Conservation (phyloP, 2,888 invertebrate genomes). For the Portevinia maculata region DNA sequence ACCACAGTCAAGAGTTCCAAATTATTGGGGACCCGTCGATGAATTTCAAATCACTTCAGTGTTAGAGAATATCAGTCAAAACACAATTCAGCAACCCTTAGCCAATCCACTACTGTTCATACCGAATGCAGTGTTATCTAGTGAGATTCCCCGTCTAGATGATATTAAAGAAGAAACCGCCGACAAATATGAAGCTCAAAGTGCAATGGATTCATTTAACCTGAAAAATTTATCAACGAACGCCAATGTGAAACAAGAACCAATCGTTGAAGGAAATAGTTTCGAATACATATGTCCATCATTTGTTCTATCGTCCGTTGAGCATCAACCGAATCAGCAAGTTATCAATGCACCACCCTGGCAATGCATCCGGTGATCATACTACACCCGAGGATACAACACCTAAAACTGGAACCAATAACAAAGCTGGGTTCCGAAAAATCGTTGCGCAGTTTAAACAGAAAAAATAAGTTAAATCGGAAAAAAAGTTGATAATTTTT, state of each 20-base stretch:
- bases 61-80: background rate
- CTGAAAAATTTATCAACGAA: conserved; percentile 9
- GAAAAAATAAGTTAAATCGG: too few species aligned
- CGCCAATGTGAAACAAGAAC: conserved; percentile 22
- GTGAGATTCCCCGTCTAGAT: background rate
- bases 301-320: conserved; percentile 6
- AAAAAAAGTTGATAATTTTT: too few species aligned
- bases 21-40: conserved; percentile 59
- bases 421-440: background rate
- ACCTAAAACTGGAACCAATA: background rate
- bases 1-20: conserved; percentile 20
- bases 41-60: conserved; percentile 47
- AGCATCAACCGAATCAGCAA: background rate
- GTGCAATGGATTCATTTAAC: conserved; percentile 47
- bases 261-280: conserved; percentile 3
- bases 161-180: conserved; percentile 17
- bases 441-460: background rate
- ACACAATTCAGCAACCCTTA: background rate
- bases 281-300: conserved; percentile 36
- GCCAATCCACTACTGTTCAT: background rate
- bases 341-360: background rate
- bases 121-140: background rate
- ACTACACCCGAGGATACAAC: too few species aligned
- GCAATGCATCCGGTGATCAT: background rate
- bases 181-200: conserved; percentile 5